phyloP scores from a whole-genome alignment of 2,113 vertebrate genomes.

The Tragulus kanchil region DNA sequence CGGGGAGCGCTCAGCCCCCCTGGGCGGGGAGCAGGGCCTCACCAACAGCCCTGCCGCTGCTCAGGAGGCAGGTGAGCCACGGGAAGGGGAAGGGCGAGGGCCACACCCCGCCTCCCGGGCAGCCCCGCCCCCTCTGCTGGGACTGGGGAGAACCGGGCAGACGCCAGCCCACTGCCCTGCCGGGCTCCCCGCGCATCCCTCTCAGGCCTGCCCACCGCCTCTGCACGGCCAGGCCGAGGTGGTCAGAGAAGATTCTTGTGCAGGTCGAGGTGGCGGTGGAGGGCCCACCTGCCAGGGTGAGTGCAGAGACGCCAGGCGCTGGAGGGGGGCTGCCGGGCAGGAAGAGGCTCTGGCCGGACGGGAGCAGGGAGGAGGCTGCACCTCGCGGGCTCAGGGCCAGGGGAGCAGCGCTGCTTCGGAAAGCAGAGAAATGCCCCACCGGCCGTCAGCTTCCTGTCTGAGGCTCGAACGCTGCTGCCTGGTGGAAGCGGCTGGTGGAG shows the following conservation, averaged over 20 bases:
- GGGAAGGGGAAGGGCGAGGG: not conserved
- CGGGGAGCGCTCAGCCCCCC: not conserved
- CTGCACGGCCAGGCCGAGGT: not conserved
- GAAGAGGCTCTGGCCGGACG: rapidly evolving
- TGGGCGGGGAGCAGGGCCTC: not conserved
- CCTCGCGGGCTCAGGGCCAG: conserved; percentile 64
- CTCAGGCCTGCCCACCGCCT: not conserved
- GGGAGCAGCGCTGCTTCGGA: conserved; percentile 56
- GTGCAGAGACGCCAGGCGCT: rapidly evolving
- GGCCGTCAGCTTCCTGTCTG: conserved; percentile 36
- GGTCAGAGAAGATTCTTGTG: not conserved
- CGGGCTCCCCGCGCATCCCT: no score
- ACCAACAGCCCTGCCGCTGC: not conserved
- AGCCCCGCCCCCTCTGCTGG: not conserved
- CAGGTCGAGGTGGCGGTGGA: not conserved
- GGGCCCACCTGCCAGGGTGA: not conserved
- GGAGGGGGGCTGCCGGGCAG: not conserved
- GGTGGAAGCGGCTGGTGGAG: conserved; percentile 23
- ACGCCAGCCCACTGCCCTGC: no score
- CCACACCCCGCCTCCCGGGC: not conserved
- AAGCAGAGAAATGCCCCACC: conserved; percentile 60
- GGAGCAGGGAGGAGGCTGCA: conserved; percentile 30
- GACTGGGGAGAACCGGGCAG: no score
- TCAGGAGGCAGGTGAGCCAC: not conserved
- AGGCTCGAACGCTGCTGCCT: not conserved